Conservation (phyloP, 2,888 invertebrate species). For the Eristalis tenax region DNA sequence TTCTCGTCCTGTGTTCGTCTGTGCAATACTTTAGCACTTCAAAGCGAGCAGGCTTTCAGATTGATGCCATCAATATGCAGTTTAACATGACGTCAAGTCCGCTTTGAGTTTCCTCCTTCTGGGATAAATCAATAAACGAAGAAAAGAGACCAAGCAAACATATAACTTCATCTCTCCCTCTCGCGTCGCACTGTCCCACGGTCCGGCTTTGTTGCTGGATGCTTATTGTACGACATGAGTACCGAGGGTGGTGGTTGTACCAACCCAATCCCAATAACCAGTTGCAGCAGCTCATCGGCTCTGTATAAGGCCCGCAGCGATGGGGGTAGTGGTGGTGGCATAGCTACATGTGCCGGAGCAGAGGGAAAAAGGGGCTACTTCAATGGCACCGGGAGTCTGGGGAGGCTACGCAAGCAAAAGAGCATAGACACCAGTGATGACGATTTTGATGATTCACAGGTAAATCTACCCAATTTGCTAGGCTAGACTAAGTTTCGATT, state of each 20-base stretch:
- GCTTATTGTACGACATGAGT: slow-evolving; percentile 59
- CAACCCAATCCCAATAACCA: slow-evolving; percentile 69
- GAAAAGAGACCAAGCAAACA: slow-evolving; percentile 56
- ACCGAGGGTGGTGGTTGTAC: slow-evolving; percentile 69
- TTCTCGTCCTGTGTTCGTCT: slow-evolving; percentile 38
- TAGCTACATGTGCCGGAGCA: slow-evolving; percentile 56
- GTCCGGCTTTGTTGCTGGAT: slow-evolving; percentile 41
- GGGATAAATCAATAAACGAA: slow-evolving; percentile 67
- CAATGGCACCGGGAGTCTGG: slow-evolving; percentile 80
- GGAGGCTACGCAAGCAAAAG: slow-evolving; percentile 77
- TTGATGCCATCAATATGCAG: slow-evolving; percentile 46
- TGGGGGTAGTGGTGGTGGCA: slow-evolving; percentile 63
- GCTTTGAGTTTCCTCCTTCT: slow-evolving; percentile 52
- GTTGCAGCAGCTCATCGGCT: slow-evolving; percentile 68
- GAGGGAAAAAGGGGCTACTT: slow-evolving; percentile 74
- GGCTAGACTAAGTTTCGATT: slow-evolving; percentile 46
- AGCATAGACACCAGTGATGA: slow-evolving; percentile 82
- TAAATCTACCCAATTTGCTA: slow-evolving; percentile 76
- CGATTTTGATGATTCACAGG: slow-evolving; percentile 83
- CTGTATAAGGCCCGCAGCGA: slow-evolving; percentile 64
- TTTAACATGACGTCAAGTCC: slow-evolving; percentile 51
- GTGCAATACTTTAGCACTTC: slow-evolving; percentile 37
- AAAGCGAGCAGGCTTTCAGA: not conserved
- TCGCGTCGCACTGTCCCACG: not conserved
- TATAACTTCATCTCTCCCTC: slow-evolving; percentile 19